Evolutionary conservation across 2,797 vertebrate genomes (phyloP), one percentile per base, ranked within the genome.

Genomic region (Alauda arvensis): DNA sequence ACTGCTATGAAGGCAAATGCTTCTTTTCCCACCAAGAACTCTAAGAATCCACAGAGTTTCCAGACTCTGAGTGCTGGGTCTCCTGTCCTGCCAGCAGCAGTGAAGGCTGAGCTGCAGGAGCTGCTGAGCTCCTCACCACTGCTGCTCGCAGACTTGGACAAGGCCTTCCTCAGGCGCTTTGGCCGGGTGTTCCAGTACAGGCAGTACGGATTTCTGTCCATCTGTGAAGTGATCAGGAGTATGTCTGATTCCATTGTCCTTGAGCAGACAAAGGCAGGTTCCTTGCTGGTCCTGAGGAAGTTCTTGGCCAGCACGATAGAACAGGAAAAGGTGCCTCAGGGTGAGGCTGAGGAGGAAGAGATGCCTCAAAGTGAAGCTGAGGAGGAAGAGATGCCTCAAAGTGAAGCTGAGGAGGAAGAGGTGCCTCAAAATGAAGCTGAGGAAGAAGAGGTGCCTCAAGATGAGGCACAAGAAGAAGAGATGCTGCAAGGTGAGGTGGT

Each of bases 141-240:
- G 62, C 90, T 96, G 51, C 95, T 99, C 20, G 97, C 96, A 6
- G 97, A 98, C 80, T 96, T 99, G 45, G 97, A 98, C 77, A n/a
- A 52, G 62, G 87, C 93, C 26, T 99, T 97, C 94, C 77, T 89
- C 42, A 95, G 34, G 14, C 97, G 60, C 67, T 99, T 98, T 40
- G 98, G 98, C 67, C 94, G 94, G 12, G 94, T 90, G 0, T 98
- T 99, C 87, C 95, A 94, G 19, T 96, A 97, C 55, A 79, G 83
- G 6, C 96, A 94, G 20, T 98, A 98, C 2, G 98, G 99, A 49
- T 99, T 99, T 92, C 96, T 96, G 76, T 99, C 98, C 24, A 80
- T 96, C 31, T 88, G 77, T 19, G 98, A 99, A 91, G 97, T 98
- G 93, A 93, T 99, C 63, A 90, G 79, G 33, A 97, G 97, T 1